Evolutionary conservation across 37 sponge, comb jelly and placozoan genomes (phyloP).

Genomic region (Chondrosia reniformis): DNA sequence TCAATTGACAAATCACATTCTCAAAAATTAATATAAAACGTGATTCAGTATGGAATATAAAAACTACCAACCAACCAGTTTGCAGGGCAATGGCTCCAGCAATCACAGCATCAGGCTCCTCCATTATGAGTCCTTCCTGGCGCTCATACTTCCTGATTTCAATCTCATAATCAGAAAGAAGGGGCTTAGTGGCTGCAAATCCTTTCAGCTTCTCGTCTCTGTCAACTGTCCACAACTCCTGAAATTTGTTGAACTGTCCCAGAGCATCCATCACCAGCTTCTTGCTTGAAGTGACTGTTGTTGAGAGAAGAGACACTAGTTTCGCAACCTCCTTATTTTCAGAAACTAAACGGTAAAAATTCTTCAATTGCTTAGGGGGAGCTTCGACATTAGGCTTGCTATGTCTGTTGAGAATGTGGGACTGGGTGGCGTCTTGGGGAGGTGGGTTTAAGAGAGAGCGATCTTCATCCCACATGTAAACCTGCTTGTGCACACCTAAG

Average conservation of each 20-base stretch:
- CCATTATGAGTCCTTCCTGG: slow-evolving; percentile 47
- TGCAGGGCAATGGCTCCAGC: slow-evolving; percentile 65
- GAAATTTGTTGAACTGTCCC: slow-evolving; percentile 75
- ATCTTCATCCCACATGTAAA: slow-evolving; percentile 55
- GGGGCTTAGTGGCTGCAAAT: slow-evolving; percentile 74
- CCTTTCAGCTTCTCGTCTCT: slow-evolving; percentile 54
- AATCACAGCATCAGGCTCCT: slow-evolving; percentile 35
- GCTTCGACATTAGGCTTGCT: slow-evolving; percentile 28
- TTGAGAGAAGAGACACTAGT: slow-evolving; percentile 70
- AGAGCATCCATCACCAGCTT: slow-evolving; percentile 60
- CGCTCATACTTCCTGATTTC: slow-evolving; percentile 50
- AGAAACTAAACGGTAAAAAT: slow-evolving; percentile 46
- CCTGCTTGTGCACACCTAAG: slow-evolving; percentile 27
- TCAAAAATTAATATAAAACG: too few species aligned
- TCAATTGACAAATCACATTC: too few species aligned
- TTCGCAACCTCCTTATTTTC: slow-evolving; percentile 96
- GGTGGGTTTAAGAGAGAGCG: neutral
- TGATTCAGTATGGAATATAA: too few species aligned
- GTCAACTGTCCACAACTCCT: slow-evolving; percentile 84
- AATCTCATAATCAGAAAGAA: slow-evolving; percentile 86
- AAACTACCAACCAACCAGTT: slow-evolving; percentile 56
- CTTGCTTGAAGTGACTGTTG: slow-evolving; percentile 87
- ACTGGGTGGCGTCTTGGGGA: neutral
- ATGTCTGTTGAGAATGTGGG: slow-evolving; percentile 22
- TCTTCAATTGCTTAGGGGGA: slow-evolving; percentile 26